Conservation (phyloP, 2,888 invertebrate species). For the Drosophila quasianomalipes region DNA sequence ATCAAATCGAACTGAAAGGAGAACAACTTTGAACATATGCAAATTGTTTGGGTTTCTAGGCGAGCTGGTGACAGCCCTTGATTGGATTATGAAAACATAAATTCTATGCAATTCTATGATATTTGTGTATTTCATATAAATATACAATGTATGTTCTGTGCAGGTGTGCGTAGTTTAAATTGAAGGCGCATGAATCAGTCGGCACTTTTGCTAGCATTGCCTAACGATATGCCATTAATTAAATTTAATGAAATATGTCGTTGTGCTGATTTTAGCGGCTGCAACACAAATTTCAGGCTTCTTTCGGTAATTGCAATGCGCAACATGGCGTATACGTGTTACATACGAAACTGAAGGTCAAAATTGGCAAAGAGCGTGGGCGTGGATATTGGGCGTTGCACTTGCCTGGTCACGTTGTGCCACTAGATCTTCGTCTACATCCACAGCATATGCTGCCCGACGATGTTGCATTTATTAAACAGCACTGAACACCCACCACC, state of each 20-base stretch:
- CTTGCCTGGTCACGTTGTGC: constrained; percentile 15
- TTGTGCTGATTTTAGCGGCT: constrained; percentile 65
- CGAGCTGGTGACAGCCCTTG: neutral
- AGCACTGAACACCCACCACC: neutral
- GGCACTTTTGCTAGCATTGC: constrained; percentile 15
- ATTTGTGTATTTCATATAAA: neutral
- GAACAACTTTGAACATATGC: constrained; percentile 32
- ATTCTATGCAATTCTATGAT: constrained; percentile 3
- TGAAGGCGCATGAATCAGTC: constrained; percentile 44
- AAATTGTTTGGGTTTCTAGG: constrained; percentile 32
- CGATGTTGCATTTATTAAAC: constrained; percentile 38
- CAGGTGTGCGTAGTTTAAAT: constrained; percentile 10
- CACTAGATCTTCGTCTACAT: constrained; percentile 40
- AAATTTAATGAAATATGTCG: constrained; percentile 76
- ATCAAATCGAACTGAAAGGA: constrained; percentile 21
- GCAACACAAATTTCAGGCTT: constrained; percentile 6
- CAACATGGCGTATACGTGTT: constrained; percentile 65
- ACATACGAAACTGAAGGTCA: constrained; percentile 40
- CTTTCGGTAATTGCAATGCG: constrained; percentile 42
- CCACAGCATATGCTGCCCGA: constrained; percentile 27
- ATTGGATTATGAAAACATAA: constrained; percentile 19
- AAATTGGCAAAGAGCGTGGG: constrained; percentile 7
- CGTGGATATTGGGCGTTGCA: constrained; percentile 12
- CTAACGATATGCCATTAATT: constrained; percentile 65
- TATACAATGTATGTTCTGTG: neutral